Conservation (phyloP, 2,797 vertebrate species). For the Mastacembelus armatus region DNA sequence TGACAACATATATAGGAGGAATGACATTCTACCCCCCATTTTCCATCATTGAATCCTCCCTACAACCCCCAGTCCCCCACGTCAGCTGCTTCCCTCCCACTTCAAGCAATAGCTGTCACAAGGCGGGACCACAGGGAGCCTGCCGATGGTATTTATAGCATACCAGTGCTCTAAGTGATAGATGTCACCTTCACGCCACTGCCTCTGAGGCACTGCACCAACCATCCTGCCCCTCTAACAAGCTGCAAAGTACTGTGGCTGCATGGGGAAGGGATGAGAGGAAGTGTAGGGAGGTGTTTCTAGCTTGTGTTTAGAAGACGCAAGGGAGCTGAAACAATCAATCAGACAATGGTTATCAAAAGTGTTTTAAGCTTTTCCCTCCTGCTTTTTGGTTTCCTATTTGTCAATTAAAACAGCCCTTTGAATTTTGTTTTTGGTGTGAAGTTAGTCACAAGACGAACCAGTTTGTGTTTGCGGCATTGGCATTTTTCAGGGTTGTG, state of each 20-base stretch:
- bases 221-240: constrained; percentile 80
- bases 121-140: constrained; percentile 75
- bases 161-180: constrained; percentile 81
- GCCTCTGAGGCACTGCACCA: constrained; percentile 75
- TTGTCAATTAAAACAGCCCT: constrained; percentile 65
- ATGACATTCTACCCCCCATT: constrained; percentile 39
- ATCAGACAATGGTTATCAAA: constrained; percentile 46
- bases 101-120: constrained; percentile 77
- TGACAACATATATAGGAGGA: constrained; percentile 79
- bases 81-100: constrained; percentile 81
- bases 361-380: constrained; percentile 41
- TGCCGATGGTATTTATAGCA: constrained; percentile 83
- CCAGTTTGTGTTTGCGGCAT: constrained; percentile 35
- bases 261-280: constrained; percentile 40
- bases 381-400: constrained; percentile 24
- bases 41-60: constrained; percentile 67
- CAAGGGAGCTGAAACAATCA: constrained; percentile 33
- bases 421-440: constrained; percentile 40
- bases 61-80: constrained; percentile 49
- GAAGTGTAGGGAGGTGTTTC: constrained; percentile 35
- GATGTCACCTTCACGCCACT: constrained; percentile 84
- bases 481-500: constrained; percentile 24
- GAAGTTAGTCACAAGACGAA: constrained; percentile 46
- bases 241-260: constrained; percentile 79
- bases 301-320: constrained; percentile 30